These are phyloP conservation scores for Lepidothrix coronata DNA, from an alignment of 2,113 vertebrate genomes.

Conservation along the genomic window DNA sequence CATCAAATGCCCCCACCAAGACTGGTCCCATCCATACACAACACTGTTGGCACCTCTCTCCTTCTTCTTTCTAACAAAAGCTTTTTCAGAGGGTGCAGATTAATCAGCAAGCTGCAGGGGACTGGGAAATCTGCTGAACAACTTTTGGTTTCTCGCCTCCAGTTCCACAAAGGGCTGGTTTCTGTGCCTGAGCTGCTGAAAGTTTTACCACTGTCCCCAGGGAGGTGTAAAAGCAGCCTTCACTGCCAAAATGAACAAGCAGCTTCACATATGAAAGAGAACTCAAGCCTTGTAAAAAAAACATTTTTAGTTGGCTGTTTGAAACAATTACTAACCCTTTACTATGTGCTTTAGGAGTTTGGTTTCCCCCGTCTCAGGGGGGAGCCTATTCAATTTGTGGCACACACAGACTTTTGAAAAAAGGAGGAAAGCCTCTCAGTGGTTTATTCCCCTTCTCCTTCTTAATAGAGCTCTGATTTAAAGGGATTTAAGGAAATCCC, in stretches of 20 bases:
- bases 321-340: constrained; percentile 51
- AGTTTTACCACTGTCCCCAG: constrained; percentile 36
- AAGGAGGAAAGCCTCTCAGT: neutral
- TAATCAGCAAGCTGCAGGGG: neutral
- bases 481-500: neutral
- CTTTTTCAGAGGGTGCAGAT: neutral
- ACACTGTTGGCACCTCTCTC: neutral
- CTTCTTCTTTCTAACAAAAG: neutral
- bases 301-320: constrained; percentile 5
- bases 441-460: neutral
- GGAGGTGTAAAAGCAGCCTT: constrained; percentile 16
- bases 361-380: neutral
- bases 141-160: constrained; percentile 15
- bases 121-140: neutral
- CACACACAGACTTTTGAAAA: neutral
- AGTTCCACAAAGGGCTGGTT: neutral
- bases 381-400: neutral
- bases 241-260: constrained; percentile 22
- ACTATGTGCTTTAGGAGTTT: neutral
- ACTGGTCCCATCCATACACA: neutral
- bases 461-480: neutral
- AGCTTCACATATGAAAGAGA: constrained; percentile 18
- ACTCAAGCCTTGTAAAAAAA: neutral
- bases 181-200: constrained; percentile 29
- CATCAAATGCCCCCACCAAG: fast-evolving